Evolutionary conservation across 2,113 vertebrate species (phyloP).

Genomic region (Pterocles burchelli): DNA sequence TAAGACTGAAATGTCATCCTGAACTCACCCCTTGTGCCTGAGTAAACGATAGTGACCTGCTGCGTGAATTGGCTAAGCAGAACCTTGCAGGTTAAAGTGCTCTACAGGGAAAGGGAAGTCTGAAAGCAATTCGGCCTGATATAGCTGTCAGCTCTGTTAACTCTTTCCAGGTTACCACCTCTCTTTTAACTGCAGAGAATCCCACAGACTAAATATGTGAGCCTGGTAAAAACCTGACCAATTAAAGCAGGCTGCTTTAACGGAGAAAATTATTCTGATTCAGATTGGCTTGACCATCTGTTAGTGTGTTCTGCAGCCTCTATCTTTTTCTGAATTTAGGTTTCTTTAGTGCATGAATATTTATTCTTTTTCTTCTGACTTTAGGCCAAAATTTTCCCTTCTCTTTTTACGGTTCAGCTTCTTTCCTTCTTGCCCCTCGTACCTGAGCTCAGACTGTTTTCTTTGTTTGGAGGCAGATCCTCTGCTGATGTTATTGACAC

Average conservation of each 20-base stretch:
- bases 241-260: background rate
- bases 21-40: conserved; percentile 8
- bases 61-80: conserved; percentile 46
- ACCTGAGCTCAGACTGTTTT: background rate
- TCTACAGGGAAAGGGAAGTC: conserved; percentile 33
- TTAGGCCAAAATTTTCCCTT: background rate
- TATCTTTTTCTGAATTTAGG: background rate
- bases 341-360: background rate
- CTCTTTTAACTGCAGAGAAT: background rate
- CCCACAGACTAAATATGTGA: background rate
- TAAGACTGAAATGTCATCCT: conserved; percentile 55
- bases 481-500: conserved; percentile 45
- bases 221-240: background rate
- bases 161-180: background rate
- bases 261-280: background rate
- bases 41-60: conserved; percentile 50
- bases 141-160: conserved; percentile 56
- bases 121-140: conserved; percentile 53
- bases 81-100: conserved; percentile 51
- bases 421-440: background rate
- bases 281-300: background rate
- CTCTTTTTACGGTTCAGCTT: background rate
- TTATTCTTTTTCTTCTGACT: background rate
- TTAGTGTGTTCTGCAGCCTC: background rate
- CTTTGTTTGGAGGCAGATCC: conserved; percentile 45